Base-by-base conservation (phyloP, 2,113 vertebrate species). In the Varanus salvator region DNA sequence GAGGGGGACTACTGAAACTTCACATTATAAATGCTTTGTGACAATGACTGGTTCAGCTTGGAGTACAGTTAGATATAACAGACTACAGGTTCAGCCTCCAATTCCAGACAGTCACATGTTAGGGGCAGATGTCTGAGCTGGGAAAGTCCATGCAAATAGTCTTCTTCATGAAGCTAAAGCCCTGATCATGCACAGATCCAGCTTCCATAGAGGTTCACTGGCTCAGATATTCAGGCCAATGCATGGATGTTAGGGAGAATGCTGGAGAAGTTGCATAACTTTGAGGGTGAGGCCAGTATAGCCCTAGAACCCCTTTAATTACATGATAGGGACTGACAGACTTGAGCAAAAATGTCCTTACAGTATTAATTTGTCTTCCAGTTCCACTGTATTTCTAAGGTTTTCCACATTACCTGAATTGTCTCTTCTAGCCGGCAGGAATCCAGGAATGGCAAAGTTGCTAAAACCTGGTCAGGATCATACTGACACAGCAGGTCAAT, bases 371-470 rank as follows among this genome's bases (percentile, higher is more conserved):
- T 74, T 64, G 48, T 17, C 52, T 25, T 57, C 6, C 44, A 85
- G 8, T 71, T 71, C 50, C 25, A 78, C 29, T 64, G 31, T 25
- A 78, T 69, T 85, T 38, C 74, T n/a, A 54, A 66, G 29, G 31
- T 69, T 44, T 48, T 25, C 27, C 34, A 29, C 25, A 93, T 95
- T 94, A 99, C 99, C 96, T 98, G 97, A 94, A 99, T 97, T 87
- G 98, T 97, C 93, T 99, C 98, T 92, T 99, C 98, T 84, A 99
- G 96, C 29, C 98, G 97, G 96, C 98, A 99, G 93, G 95, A 96
- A 90, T 98, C 98, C 57, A 99, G 98, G 44, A 97, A 97, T 90
- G 96, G 96, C 31, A 99, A 97, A 0, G 98, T 99, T 87, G 95
- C 95, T 90, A 96, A 96, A 86, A 99, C 98, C 60, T 98, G 93